Percentiles rank a stretch among this genome's conserved stretches.
Evolutionary conservation across 2,888 invertebrate genomes (phyloP).

Genomic region (Phaedon cochleariae): DNA sequence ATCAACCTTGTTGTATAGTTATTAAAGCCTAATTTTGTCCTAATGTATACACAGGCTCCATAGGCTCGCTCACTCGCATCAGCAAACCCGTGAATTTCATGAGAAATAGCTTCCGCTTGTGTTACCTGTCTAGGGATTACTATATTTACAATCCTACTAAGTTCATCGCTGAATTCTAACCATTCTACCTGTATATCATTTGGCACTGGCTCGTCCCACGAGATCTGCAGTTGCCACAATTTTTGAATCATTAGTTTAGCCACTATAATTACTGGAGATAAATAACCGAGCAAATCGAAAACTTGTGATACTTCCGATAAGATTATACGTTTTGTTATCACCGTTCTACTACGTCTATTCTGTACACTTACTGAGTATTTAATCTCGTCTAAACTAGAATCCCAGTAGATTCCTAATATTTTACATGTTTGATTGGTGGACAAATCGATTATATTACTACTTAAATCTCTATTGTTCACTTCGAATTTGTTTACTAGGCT

Average conservation of each 20-base stretch:
- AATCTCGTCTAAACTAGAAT: conserved; percentile 9
- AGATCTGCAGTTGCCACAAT: conserved; percentile 10
- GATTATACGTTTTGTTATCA: conserved; percentile 15
- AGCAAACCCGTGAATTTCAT: conserved; percentile 28
- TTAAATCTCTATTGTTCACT: neutral
- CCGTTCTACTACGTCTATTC: neutral
- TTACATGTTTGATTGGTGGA: conserved; percentile 14
- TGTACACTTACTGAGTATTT: neutral
- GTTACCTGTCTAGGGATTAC: conserved; percentile 14
- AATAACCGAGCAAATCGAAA: conserved; percentile 11
- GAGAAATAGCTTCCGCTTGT: neutral
- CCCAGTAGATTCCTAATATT: conserved; percentile 21
- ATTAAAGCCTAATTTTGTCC: neutral
- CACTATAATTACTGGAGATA: conserved; percentile 12
- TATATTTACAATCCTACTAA: neutral
- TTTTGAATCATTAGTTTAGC: conserved; percentile 17
- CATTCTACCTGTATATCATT: conserved; percentile 11
- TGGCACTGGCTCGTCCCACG: conserved; percentile 19
- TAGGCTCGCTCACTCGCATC: conserved; percentile 21
- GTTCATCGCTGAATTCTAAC: conserved; percentile 2
- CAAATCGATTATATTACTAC: conserved; percentile 1
- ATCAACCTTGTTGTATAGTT: conserved; percentile 7
- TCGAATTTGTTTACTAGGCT: neutral
- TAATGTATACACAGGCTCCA: conserved; percentile 9
- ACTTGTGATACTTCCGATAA: conserved; percentile 10